Evolutionary conservation across 2,797 vertebrate species (phyloP).

Genomic region (Agapornis canus): DNA sequence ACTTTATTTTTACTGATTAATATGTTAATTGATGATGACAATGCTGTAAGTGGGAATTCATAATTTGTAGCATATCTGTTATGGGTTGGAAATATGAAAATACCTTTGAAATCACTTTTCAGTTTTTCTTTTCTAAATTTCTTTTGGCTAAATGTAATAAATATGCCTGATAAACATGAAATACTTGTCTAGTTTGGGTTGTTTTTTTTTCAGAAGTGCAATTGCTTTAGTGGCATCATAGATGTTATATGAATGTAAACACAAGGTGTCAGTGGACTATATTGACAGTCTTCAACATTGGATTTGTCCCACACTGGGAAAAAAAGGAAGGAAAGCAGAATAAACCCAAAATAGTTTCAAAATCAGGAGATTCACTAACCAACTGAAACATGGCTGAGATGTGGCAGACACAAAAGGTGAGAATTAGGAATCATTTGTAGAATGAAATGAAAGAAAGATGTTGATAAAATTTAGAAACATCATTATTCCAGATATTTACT

Average conservation of each 20-base stretch:
- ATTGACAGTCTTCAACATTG: background rate
- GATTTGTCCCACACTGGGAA: background rate
- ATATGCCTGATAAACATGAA: background rate
- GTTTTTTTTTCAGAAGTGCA: background rate
- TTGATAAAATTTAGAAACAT: background rate
- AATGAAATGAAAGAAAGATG: background rate
- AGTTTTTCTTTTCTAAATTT: background rate
- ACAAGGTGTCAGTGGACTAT: accelerated
- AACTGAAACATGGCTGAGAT: background rate
- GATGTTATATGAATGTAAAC: background rate
- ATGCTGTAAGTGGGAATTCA: background rate
- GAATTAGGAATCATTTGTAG: background rate
- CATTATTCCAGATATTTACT: background rate
- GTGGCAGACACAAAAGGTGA: background rate
- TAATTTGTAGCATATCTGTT: background rate
- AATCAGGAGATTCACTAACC: background rate
- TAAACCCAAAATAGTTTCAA: background rate
- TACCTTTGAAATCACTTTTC: background rate
- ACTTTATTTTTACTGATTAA: background rate
- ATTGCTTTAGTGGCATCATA: background rate
- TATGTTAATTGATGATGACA: background rate
- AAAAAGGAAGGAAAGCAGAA: background rate
- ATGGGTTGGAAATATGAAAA: background rate
- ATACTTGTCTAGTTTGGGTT: background rate
- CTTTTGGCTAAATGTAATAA: background rate